These are phyloP conservation scores for Elephas maximus DNA, from an alignment of 2,113 vertebrate species.

Conservation along the genomic window DNA sequence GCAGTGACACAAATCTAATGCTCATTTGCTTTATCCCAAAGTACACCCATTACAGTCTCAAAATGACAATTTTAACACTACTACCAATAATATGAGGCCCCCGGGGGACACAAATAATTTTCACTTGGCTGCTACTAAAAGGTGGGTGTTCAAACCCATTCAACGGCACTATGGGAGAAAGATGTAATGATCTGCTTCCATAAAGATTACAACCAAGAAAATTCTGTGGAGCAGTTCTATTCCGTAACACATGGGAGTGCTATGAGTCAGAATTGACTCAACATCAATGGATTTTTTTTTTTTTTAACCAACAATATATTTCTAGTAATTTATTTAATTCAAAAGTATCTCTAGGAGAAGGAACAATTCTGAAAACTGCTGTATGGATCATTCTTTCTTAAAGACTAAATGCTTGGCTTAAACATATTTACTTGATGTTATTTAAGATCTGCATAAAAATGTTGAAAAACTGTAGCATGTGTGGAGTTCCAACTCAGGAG, in stretches of 20 bases:
- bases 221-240: no score
- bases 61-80: background rate
- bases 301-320: background rate
- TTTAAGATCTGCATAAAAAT: conserved; percentile 3
- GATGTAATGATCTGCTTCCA: no score
- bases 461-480: background rate
- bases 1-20: background rate
- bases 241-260: no score
- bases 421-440: conserved; percentile 28
- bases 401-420: background rate
- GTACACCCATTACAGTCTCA: background rate
- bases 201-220: no score
- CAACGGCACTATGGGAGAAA: no score
- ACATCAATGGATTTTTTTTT: no score
- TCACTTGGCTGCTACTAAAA: no score
- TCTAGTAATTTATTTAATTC: background rate
- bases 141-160: no score
- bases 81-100: background rate
- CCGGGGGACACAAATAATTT: no score
- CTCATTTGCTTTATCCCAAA: background rate
- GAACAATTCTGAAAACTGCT: background rate
- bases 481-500: background rate
- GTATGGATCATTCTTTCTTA: background rate
- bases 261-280: no score
- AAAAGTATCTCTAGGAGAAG: conserved; percentile 41